Base-by-base conservation (phyloP, 1,140 invertebrate genomes). In the Camponotus floridanus region DNA sequence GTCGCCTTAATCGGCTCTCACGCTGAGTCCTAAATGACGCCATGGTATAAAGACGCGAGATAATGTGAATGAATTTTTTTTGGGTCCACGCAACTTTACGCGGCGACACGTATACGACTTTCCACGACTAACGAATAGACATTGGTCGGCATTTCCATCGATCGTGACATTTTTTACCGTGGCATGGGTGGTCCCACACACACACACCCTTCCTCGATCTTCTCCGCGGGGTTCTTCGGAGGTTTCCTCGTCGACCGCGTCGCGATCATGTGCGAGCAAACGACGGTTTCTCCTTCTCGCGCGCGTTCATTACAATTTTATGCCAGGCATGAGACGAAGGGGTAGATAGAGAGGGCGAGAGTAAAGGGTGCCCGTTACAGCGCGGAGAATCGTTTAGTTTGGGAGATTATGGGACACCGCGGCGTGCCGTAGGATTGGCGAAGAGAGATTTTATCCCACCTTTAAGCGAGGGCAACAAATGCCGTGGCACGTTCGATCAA, bases 401-500 rank as follows among this genome's bases (percentile, higher is more conserved):
- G 86, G 88, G 88, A 92, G 90, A 91, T 92, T 91, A 92, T 90
- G 88, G 88, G 84, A 87, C 70, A 83, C 79, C 80, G 80, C 67
- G 78, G 71, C 55, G 87, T 48, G 88, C 78, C 86, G 81, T 71
- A 71, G 79, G 79, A 39, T 81, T 80, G 89, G 86, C 86, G 86
- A 87, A 87, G 81, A 91, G 92, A 91, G 92, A 93, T 93, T 91
- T 93, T 93, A 93, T 93, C 92, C 89, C 76, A 33, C 64, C 71
- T 68, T 80, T 89, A 92, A 94, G 92, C 91, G 88, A 92, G 92
- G 88, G 85, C 88, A 92, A 91, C 88, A 91, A 93, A 94, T 94
- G 93, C 93, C 91, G 67, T 84, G 92, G 92, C 93, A 94, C 93
- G 93, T 94, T 94, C 93, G 87, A 89, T 91, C 91, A 91, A 92